These are phyloP conservation scores for Nomada lathburiana DNA, from an alignment of 2,888 invertebrate genomes.

Conservation along the genomic window DNA sequence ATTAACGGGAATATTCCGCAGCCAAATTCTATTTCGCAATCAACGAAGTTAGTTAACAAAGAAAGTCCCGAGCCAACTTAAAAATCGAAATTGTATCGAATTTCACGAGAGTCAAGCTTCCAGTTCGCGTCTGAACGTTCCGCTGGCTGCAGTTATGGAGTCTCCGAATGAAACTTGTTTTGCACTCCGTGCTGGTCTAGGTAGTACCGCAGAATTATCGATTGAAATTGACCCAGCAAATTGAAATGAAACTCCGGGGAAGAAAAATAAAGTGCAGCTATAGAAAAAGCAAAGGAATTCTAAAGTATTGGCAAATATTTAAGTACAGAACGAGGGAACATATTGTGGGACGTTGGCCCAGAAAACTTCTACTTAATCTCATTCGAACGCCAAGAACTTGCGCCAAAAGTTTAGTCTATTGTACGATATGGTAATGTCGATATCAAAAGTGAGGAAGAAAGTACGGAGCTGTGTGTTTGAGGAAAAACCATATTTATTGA, in stretches of 20 bases:
- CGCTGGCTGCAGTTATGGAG: conserved; percentile 1
- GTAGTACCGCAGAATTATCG: conserved; percentile 1
- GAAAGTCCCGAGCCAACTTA: neutral
- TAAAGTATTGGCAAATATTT: neutral
- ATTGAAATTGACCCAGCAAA: neutral
- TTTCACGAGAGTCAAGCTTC: conserved; percentile 3
- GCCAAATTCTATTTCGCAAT: conserved; percentile 3
- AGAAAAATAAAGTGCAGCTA: neutral
- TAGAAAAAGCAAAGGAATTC: neutral
- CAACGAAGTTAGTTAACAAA: conserved; percentile 5
- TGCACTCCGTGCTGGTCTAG: conserved; percentile 19
- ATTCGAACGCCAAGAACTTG: conserved; percentile 7
- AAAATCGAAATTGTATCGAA: conserved; percentile 24
- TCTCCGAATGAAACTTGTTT: conserved; percentile 49
- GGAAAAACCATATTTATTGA: too few species aligned
- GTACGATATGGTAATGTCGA: neutral
- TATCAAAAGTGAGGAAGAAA: neutral
- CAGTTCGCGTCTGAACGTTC: neutral
- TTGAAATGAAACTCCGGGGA: neutral
- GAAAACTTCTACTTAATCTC: conserved; percentile 6
- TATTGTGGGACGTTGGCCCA: neutral
- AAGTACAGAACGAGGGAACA: neutral
- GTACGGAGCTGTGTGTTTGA: too few species aligned
- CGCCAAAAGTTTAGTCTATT: neutral
- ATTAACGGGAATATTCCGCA: conserved; percentile 6